These are phyloP conservation scores for Haliclona indistincta DNA, from an alignment of 37 sponge, comb jelly and placozoan genomes.

Conservation along the genomic window DNA sequence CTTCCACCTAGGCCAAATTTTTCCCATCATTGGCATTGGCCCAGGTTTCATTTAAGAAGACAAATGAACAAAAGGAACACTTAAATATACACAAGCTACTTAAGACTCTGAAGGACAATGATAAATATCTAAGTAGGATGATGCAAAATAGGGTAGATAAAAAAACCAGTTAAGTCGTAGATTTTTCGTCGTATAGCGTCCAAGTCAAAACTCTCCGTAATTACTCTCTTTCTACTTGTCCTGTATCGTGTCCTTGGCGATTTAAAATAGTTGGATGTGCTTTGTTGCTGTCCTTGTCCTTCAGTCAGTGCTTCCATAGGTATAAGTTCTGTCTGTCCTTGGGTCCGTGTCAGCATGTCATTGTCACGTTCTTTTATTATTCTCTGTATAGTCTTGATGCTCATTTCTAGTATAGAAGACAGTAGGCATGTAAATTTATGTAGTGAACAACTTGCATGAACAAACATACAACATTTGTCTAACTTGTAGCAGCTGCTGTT, in stretches of 20 bases:
- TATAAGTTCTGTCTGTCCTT: too few species aligned
- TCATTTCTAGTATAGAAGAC: too few species aligned
- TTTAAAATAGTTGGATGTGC: too few species aligned
- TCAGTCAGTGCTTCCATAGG: too few species aligned
- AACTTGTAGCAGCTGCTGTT: too few species aligned
- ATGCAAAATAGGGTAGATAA: neutral
- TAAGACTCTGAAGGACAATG: neutral
- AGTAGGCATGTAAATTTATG: too few species aligned
- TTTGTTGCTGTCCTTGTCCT: too few species aligned
- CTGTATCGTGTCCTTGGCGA: neutral
- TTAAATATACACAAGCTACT: neutral
- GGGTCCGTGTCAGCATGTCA: too few species aligned
- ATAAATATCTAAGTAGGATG: slow-evolving; percentile 3
- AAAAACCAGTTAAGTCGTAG: neutral
- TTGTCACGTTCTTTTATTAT: too few species aligned
- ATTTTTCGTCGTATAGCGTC: slow-evolving; percentile 17
- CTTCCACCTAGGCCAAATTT: slow-evolving; percentile 6
- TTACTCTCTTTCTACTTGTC: neutral
- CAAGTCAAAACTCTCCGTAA: slow-evolving; percentile 5
- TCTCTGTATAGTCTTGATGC: too few species aligned
- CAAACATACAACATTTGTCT: too few species aligned
- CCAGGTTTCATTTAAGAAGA: slow-evolving; percentile 14
- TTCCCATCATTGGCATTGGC: slow-evolving; percentile 11
- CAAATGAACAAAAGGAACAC: slow-evolving; percentile 2
- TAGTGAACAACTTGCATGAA: too few species aligned